These are phyloP conservation scores for Chunga burmeisteri DNA, from an alignment of 2,113 vertebrate genomes.

Conservation along the genomic window DNA sequence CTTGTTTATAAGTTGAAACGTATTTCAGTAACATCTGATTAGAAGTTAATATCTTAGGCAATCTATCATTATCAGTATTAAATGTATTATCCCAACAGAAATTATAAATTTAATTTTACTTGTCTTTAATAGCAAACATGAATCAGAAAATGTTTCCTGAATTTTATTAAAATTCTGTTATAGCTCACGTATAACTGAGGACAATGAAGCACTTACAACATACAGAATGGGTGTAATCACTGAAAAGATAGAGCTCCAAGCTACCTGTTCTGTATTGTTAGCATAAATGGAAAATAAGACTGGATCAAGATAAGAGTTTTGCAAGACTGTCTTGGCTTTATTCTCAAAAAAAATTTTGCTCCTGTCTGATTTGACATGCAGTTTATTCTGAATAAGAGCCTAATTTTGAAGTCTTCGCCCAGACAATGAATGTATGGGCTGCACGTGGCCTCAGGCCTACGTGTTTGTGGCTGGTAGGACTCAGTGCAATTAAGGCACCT, in stretches of 20 bases:
- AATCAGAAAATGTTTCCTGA: constrained; percentile 38
- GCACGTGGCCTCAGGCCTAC: fast-evolving
- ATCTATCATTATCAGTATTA: constrained; percentile 20
- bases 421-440: not conserved
- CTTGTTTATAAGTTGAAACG: constrained; percentile 15
- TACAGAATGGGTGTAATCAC: not conserved
- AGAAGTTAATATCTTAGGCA: not conserved
- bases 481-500: not conserved
- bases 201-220: constrained; percentile 29
- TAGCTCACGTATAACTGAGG: constrained; percentile 34
- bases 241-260: constrained; percentile 34
- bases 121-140: constrained; percentile 26
- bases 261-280: constrained; percentile 20
- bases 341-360: not conserved
- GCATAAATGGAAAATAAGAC: constrained; percentile 42
- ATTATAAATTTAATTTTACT: constrained; percentile 44
- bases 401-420: not conserved
- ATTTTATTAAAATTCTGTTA: constrained; percentile 50
- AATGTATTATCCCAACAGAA: constrained; percentile 8
- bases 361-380: not conserved
- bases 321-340: not conserved
- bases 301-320: constrained; percentile 14
- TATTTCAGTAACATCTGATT: constrained; percentile 35
- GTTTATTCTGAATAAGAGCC: not conserved
- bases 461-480: not conserved